Conservation (phyloP, 2,797 vertebrate species). For the Schizopygopsis pylzovi region DNA sequence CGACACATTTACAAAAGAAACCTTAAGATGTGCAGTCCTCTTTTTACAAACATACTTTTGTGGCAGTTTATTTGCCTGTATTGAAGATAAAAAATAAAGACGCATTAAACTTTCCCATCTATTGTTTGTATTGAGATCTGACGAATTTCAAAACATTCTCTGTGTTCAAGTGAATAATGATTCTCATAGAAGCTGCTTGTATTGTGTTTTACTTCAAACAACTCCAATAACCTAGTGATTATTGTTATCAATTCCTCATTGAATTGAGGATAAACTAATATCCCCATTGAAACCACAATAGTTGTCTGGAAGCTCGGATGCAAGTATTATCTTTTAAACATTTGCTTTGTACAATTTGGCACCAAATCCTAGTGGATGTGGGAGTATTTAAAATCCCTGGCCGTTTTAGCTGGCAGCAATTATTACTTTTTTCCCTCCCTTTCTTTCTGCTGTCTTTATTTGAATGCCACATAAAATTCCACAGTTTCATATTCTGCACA, state of each 20-base stretch:
- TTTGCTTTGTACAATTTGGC: conserved; percentile 40
- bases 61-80: not conserved
- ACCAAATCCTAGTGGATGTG: conserved; percentile 6
- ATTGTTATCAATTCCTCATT: conserved; percentile 8
- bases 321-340: conserved; percentile 19
- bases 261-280: conserved; percentile 13
- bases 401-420: conserved; percentile 22
- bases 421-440: not conserved
- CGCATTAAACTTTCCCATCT: not conserved
- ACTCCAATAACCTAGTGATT: conserved; percentile 17
- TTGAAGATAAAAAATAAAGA: conserved; percentile 26
- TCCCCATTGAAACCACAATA: conserved; percentile 16
- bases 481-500: conserved; percentile 17
- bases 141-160: not conserved
- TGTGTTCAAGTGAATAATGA: not conserved
- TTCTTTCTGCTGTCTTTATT: conserved; percentile 15
- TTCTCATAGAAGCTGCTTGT: not conserved
- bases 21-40: not conserved
- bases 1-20: not conserved
- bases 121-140: not conserved
- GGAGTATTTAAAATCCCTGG: conserved; percentile 31
- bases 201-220: conserved; percentile 30
- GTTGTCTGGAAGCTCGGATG: not conserved
- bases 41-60: not conserved
- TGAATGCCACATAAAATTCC: conserved; percentile 9